These are phyloP conservation scores for Tetrapedia diversipes DNA, from an alignment of 2,888 invertebrate genomes.

Conservation along the genomic window DNA sequence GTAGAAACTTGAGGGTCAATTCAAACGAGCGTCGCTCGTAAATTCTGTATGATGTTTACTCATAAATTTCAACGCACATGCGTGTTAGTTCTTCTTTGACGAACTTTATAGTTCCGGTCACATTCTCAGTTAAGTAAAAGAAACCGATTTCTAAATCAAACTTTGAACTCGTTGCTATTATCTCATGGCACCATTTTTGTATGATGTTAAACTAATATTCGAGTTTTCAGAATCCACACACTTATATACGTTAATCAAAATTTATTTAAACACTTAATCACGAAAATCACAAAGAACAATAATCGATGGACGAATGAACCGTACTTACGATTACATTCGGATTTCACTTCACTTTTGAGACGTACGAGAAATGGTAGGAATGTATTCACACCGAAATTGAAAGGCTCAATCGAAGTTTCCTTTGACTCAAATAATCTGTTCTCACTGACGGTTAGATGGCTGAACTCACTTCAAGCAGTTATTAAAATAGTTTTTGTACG, in stretches of 20 bases:
- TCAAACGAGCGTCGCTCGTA: background rate
- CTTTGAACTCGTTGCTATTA: background rate
- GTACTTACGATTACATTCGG: background rate
- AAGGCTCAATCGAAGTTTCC: background rate
- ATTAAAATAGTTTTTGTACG: conserved; percentile 31
- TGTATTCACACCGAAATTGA: background rate
- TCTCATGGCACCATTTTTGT: background rate
- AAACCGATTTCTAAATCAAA: background rate
- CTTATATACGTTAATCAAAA: background rate
- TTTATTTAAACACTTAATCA: background rate
- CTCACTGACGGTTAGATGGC: background rate
- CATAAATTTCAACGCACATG: conserved; percentile 1
- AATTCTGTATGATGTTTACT: conserved; percentile 22
- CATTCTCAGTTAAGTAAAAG: background rate
- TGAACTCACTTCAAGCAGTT: background rate
- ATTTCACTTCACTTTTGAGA: background rate
- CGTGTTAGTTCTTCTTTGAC: background rate
- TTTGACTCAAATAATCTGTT: background rate
- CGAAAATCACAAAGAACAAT: background rate
- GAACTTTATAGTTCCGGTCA: conserved; percentile 11
- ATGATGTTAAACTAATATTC: background rate
- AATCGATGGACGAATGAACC: background rate
- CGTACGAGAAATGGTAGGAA: background rate
- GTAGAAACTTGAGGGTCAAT: conserved; percentile 6
- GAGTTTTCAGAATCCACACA: background rate